Evolutionary conservation across 2,888 invertebrate genomes (phyloP).

Genomic region (Sialis lutaria): DNA sequence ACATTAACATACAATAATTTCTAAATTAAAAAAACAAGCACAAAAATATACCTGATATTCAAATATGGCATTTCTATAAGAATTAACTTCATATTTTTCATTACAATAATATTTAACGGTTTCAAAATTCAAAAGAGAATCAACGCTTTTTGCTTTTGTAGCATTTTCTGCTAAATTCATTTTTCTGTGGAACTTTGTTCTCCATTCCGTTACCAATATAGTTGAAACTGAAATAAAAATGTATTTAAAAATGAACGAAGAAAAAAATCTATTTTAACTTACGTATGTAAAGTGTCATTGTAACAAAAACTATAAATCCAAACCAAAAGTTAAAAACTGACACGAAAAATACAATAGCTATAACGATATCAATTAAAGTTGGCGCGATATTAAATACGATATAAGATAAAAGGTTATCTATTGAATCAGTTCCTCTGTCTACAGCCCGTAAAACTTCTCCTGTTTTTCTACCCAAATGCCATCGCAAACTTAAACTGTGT

Average conservation of each 20-base stretch:
- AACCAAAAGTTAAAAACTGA: slow-evolving; percentile 84
- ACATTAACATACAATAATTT: too few species aligned
- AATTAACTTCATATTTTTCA: slow-evolving; percentile 76
- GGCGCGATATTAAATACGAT: slow-evolving; percentile 87
- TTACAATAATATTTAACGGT: slow-evolving; percentile 97
- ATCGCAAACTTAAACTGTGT: slow-evolving; percentile 77
- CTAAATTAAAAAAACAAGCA: not conserved
- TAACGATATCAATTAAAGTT: slow-evolving; percentile 78
- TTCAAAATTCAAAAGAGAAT: slow-evolving; percentile 93
- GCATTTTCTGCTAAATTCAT: slow-evolving; percentile 94
- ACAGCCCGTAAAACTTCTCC: slow-evolving; percentile 93
- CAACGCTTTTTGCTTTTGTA: slow-evolving; percentile 79
- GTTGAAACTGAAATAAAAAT: slow-evolving; percentile 49
- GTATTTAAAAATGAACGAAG: not conserved
- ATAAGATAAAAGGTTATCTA: slow-evolving; percentile 83
- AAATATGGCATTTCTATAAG: slow-evolving; percentile 69
- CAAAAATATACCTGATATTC: slow-evolving; percentile 52
- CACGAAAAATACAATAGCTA: slow-evolving; percentile 82
- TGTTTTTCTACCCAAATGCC: slow-evolving; percentile 91
- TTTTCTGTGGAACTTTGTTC: slow-evolving; percentile 82
- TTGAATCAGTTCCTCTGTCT: slow-evolving; percentile 94
- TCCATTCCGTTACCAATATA: slow-evolving; percentile 89
- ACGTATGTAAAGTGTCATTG: slow-evolving; percentile 89
- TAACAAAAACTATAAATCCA: slow-evolving; percentile 82
- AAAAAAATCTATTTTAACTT: slow-evolving; percentile 24